phyloP scores from a whole-genome alignment of 2,888 invertebrate species.

The Philaethria dido region DNA sequence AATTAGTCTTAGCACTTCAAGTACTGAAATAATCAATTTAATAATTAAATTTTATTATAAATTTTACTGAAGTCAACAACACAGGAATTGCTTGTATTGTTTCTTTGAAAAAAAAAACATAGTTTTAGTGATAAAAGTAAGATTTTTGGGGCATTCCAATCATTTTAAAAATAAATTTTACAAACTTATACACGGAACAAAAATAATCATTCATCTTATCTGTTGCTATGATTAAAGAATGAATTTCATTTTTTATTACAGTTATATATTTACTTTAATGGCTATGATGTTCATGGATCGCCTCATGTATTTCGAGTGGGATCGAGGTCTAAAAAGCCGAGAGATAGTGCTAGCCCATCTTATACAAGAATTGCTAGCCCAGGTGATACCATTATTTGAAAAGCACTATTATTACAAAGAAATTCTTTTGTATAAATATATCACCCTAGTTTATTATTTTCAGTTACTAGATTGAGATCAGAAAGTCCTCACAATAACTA shows the following conservation, averaged over 20 bases:
- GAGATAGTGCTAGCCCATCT: conserved; percentile 75
- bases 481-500: conserved; percentile 77
- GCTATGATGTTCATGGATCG: conserved; percentile 91
- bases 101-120: no score
- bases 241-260: conserved; percentile 57
- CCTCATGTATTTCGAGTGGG: conserved; percentile 95
- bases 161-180: no score
- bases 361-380: conserved; percentile 82
- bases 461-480: conserved; percentile 75
- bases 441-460: conserved; percentile 46
- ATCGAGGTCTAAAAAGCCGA: conserved; percentile 84
- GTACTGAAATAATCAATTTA: no score
- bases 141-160: no score
- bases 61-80: no score
- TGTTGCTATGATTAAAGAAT: neutral
- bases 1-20: no score
- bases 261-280: conserved; percentile 97
- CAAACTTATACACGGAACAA: no score
- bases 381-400: conserved; percentile 55
- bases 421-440: conserved; percentile 17
- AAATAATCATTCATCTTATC: no score
- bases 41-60: no score
- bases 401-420: neutral
- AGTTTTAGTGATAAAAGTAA: no score
- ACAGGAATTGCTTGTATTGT: no score